Evolutionary conservation across 1,140 invertebrate genomes (phyloP), one percentile per base, ranked within the genome.

Genomic region (Augochlora pura): DNA sequence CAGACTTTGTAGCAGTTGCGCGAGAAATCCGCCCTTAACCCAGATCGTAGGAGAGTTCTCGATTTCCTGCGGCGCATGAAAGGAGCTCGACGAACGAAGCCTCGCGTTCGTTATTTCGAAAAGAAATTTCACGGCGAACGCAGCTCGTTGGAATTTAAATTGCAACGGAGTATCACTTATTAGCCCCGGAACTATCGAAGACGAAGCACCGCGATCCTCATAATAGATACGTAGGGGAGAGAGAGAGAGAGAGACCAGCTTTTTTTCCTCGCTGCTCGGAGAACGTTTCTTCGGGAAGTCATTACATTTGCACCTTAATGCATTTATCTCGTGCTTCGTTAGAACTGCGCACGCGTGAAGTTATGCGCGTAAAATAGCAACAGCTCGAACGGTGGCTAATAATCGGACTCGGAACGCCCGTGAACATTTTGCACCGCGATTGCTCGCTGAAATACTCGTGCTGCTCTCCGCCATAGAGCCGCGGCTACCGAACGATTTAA

Each of bases 101-200:
- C 25, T 23, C 42, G 38, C 6, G 9, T 59, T 25, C 38, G 12
- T n/a, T 62, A 25, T 62, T 4, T 12, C 39, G 12, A 16, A 9
- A 60, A n/a, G 23, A 74, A 74, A 38, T 27, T 32, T 65, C 23
- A 25, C 49, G 21, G 9, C 49, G 52, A 52, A n/a, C 52, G 32
- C 49, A 52, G 21, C 62, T 65, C 27, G 27, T 39, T 54, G 25
- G 27, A 18, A 32, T 27, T 54, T 52, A 54, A 65, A 52, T 38
- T 38, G 72, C 27, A 16, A 16, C 14, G 14, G 42, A 65, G 27
- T 65, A 49, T 71, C 60, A 18, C 62, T 74, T 64, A 65, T 74
- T 65, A 74, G 52, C 16, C 6, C 3, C 25, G n/a, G 10, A 39
- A 54, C 18, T 25, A 27, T 27, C 27, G n/a, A 32, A 74, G 27